Evolutionary conservation across 2,113 vertebrate species (phyloP), one percentile per base, ranked within the genome.

Genomic region (Mixornis gularis): DNA sequence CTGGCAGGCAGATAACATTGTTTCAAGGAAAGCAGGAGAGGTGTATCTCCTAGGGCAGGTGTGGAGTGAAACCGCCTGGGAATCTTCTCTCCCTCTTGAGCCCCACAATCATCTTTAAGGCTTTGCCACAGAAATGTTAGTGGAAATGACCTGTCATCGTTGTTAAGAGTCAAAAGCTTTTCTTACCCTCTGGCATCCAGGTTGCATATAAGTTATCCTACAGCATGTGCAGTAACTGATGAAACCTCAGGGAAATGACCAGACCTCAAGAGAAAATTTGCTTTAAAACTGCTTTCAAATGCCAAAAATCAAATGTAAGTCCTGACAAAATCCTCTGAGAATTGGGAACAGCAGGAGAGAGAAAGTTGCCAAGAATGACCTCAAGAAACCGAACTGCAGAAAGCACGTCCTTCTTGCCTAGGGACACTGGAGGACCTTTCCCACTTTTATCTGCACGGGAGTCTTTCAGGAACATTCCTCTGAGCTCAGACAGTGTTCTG

Each of bases 191-290:
- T 65, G 38, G 36, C 32, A 30, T 65, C 63, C 8, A 26, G 17
- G n/a, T 76, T 70, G 5, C 49, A 19, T 86, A 0, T 69, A 80
- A 90, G 53, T 79, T 92, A 19, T 79, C 70, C 63, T 87, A 70
- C 51, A 66, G 84, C 41, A 40, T 70, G 43, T 69, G 38, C 66
- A 79, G 43, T 63, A 82, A 85, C 65, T 87, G 80, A 36, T 92
- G 92, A 92, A 95, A 87, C 78, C 49, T 81, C 58, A 72, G 86
- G 80, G 90, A 95, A 86, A 58, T 89, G 25, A 94, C 58, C 58
- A 90, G 78, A 79, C 59, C 80, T 91, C 58, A 40, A 81, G 73
- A 87, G 66, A 91, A 92, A 94, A 30, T 79, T 92, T 84, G 26
- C 64, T 89, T 93, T 94, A 79, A 72, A 89, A 62, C 70, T 82